These are phyloP conservation scores for Meiosimyza platycephala DNA, from an alignment of 2,888 invertebrate genomes.

Conservation along the genomic window DNA sequence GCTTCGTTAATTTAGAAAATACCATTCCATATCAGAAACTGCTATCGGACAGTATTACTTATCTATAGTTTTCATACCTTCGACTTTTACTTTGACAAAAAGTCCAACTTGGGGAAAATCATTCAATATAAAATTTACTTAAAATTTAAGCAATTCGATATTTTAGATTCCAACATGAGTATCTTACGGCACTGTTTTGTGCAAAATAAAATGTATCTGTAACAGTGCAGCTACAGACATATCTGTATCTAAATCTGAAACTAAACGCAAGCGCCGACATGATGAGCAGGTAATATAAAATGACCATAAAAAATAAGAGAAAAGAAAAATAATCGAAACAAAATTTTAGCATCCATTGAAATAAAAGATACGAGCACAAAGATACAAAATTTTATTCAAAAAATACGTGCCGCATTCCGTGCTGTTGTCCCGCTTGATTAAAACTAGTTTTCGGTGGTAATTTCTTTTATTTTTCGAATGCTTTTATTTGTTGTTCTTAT, in stretches of 20 bases:
- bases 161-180: too few relatives aligned
- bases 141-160: too few relatives aligned
- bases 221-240: not conserved
- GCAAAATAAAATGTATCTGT: constrained; percentile 13
- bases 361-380: too few relatives aligned
- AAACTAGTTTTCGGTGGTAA: constrained; percentile 28
- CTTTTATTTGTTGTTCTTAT: constrained; percentile 40
- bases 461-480: constrained; percentile 18
- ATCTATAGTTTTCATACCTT: too few relatives aligned
- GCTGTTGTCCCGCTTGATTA: not conserved
- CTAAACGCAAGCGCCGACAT: constrained; percentile 24
- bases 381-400: constrained; percentile 24
- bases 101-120: too few relatives aligned
- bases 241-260: not conserved
- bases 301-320: not conserved
- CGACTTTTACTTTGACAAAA: too few relatives aligned
- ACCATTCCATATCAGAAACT: too few relatives aligned
- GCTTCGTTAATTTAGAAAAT: too few relatives aligned
- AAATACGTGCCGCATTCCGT: not conserved
- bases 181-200: not conserved
- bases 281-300: constrained; percentile 11
- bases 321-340: not conserved
- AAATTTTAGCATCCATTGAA: constrained; percentile 7
- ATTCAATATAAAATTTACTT: too few relatives aligned
- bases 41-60: too few relatives aligned